Evolutionary conservation across 2,797 vertebrate genomes (phyloP).

Genomic region (Psittacula derbiana): DNA sequence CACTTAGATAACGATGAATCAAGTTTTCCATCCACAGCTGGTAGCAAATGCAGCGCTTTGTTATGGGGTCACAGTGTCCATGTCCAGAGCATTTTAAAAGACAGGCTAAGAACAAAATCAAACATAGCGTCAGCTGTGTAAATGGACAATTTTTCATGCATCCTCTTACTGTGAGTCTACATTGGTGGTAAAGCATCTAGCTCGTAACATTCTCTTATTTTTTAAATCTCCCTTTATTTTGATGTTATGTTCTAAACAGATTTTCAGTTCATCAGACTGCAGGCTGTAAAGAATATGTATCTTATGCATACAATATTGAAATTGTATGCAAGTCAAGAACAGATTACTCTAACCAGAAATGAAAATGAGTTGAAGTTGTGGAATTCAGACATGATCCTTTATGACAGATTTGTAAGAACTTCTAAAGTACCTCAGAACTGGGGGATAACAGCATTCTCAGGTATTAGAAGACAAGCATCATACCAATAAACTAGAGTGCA

Average conservation of each 20-base stretch:
- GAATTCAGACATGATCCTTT: not conserved
- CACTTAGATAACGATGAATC: constrained; percentile 81
- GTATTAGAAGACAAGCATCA: not conserved
- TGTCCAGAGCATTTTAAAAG: constrained; percentile 86
- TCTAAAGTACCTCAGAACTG: not conserved
- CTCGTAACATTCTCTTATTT: not conserved
- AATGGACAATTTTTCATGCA: not conserved
- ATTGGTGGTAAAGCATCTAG: not conserved
- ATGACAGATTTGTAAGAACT: not conserved
- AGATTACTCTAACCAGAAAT: not conserved
- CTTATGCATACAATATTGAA: not conserved
- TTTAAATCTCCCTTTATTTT: not conserved
- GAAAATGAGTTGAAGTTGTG: not conserved
- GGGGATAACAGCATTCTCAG: not conserved
- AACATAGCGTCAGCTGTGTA: not conserved
- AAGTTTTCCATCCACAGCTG: constrained; percentile 91
- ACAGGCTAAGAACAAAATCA: constrained; percentile 77
- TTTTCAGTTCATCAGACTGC: not conserved
- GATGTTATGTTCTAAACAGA: not conserved
- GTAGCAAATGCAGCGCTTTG: constrained; percentile 87
- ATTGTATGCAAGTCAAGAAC: not conserved
- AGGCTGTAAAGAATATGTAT: not conserved
- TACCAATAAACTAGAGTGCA: not conserved
- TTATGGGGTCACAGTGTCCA: constrained; percentile 89
- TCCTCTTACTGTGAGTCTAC: not conserved